These are phyloP conservation scores for Triplophysa rosa DNA, from an alignment of 2,113 vertebrate species.

Conservation along the genomic window DNA sequence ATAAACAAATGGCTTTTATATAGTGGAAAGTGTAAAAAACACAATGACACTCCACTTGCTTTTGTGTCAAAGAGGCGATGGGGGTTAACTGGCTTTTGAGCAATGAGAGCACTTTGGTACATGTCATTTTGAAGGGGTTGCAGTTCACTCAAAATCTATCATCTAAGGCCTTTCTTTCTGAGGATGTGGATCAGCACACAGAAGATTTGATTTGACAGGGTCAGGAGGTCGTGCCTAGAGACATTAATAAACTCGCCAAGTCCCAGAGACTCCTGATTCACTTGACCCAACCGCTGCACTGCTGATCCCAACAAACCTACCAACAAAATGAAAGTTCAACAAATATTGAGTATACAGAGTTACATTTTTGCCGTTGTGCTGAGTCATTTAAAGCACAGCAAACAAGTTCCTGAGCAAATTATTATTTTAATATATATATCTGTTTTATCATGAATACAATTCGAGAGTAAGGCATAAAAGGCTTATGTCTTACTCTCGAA, in stretches of 20 bases:
- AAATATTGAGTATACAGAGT: constrained; percentile 31
- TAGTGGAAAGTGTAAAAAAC: constrained; percentile 40
- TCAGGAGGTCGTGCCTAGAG: constrained; percentile 51
- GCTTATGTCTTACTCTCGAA: background rate
- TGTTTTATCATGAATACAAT: no score
- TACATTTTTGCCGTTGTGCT: background rate
- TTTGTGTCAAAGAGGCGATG: constrained; percentile 48
- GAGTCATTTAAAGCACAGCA: constrained; percentile 13
- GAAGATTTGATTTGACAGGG: constrained; percentile 58
- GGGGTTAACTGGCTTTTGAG: constrained; percentile 58
- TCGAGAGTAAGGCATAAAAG: no score
- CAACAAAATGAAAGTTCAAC: constrained; percentile 53
- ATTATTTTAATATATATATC: no score
- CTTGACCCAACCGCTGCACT: constrained; percentile 45
- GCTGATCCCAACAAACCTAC: constrained; percentile 50
- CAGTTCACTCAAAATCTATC: constrained; percentile 57
- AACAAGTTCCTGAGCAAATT: no score
- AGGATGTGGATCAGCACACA: constrained; percentile 56
- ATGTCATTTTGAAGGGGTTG: constrained; percentile 58
- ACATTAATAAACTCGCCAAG: constrained; percentile 59
- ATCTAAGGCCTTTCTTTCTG: constrained; percentile 48
- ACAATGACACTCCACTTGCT: constrained; percentile 29
- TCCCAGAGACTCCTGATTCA: constrained; percentile 40
- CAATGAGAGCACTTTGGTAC: constrained; percentile 45
- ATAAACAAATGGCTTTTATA: constrained; percentile 56